Evolutionary conservation across 2,888 invertebrate species (phyloP).

Genomic region (Deilephila porcellus): DNA sequence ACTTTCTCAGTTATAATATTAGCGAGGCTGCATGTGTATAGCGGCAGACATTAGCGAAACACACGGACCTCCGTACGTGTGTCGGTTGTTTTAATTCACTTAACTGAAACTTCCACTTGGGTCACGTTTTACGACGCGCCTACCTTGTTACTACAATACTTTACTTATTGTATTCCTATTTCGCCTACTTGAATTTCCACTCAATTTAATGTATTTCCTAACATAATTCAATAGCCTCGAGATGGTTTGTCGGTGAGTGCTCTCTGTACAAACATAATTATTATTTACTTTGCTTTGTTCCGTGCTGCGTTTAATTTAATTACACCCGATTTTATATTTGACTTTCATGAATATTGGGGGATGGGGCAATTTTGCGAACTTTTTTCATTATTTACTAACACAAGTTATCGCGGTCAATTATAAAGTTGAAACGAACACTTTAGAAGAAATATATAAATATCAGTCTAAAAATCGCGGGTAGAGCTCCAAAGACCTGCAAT

Average conservation of each 20-base stretch:
- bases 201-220: not conserved
- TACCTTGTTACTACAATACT: conserved; percentile 51
- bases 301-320: not conserved
- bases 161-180: conserved; percentile 7
- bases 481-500: too few relatives aligned
- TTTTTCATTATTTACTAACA: too few relatives aligned
- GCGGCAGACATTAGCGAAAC: not conserved
- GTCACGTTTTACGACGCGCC: conserved; percentile 52
- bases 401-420: too few relatives aligned
- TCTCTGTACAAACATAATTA: not conserved
- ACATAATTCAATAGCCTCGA: not conserved
- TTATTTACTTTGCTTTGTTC: not conserved
- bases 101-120: conserved; percentile 50
- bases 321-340: not conserved
- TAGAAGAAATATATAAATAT: too few relatives aligned
- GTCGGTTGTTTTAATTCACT: conserved; percentile 54
- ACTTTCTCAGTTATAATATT: not conserved
- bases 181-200: conserved; percentile 5
- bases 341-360: not conserved
- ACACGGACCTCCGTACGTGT: conserved; percentile 31
- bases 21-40: not conserved
- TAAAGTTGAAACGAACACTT: too few relatives aligned
- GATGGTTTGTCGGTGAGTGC: not conserved
- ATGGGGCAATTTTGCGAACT: not conserved
- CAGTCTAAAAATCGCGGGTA: too few relatives aligned